These are phyloP conservation scores for Enteromius trimaculatus DNA, from an alignment of 2,797 vertebrate species.

Conservation along the genomic window DNA sequence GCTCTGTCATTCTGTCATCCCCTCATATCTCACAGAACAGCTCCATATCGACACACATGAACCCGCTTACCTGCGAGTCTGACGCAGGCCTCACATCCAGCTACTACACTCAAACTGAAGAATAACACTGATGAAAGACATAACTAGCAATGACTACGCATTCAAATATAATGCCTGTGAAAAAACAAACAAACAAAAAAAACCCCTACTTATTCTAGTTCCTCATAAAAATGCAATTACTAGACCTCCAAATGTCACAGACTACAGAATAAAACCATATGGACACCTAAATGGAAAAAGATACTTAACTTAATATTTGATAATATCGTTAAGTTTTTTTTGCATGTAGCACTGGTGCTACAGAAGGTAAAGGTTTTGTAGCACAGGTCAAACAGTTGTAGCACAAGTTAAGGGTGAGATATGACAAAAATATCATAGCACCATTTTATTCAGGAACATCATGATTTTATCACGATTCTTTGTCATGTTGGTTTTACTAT, in stretches of 20 bases:
- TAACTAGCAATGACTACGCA: neutral
- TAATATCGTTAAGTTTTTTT: too few relatives aligned
- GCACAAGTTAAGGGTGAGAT: too few relatives aligned
- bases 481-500: too few relatives aligned
- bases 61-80: conserved; percentile 37
- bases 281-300: neutral
- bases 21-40: conserved; percentile 43
- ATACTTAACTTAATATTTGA: neutral
- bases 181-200: neutral
- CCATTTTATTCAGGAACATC: too few relatives aligned
- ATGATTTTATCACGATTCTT: too few relatives aligned
- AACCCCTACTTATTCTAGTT: neutral
- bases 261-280: neutral
- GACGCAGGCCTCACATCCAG: neutral
- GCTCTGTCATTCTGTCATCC: conserved; percentile 44
- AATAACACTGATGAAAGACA: neutral
- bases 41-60: conserved; percentile 46
- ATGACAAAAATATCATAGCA: too few relatives aligned
- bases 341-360: too few relatives aligned
- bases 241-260: neutral
- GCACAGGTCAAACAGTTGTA: too few relatives aligned
- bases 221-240: neutral
- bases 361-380: too few relatives aligned
- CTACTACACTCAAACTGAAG: neutral
- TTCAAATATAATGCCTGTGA: neutral